Evolutionary conservation across 2,888 invertebrate genomes (phyloP), one percentile per base, ranked within the genome.

Genomic region (Idaea dimidiata): DNA sequence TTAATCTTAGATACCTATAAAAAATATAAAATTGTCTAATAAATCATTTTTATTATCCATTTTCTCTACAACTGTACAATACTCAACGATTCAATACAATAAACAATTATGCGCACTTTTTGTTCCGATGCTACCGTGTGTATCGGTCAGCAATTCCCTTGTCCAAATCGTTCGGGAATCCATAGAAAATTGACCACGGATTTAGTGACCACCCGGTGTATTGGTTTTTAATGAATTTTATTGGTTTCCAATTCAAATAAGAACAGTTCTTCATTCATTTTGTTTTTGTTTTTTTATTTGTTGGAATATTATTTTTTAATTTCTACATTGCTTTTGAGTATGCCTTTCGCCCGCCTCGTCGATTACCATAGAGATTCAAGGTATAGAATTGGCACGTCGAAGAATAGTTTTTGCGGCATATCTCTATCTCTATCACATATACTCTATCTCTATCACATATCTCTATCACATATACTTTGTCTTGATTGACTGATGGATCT

Each of bases 1-100:
- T 1, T 24, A 24, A 24, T 24, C 24, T n/a, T n/a, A n/a, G n/a
- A 24, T 24, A 24, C 24, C 24, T n/a, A n/a, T n/a, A 24, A 24
- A 24, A 24, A 24, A 3, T 3, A 24, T 3, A 24, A 24, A 24
- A 24, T 72, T 59, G 61, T 64, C 59, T 24, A 58, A 57, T 63
- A 59, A 63, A 56, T 57, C 32, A 7, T 5, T 54, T 16, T 64
- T 31, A 56, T 32, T 24, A 7, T 43, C 66, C 75, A 70, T 78
- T 83, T 62, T 65, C 59, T 60, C 53, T 54, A 58, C 59, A 62
- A 69, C 79, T 70, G 76, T 90, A 85, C 87, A 59, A 1, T 24
- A 24, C 67, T 80, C 79, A 87, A 88, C 86, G 86, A 87, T 90
- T 89, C 88, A 88, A 90, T 90, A 91, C 88, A 86, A 88, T 87